Percentiles rank a stretch among this genome's conserved stretches.
phyloP scores from a whole-genome alignment of 2,888 invertebrate genomes.

The Sarcophaga subvicina region DNA sequence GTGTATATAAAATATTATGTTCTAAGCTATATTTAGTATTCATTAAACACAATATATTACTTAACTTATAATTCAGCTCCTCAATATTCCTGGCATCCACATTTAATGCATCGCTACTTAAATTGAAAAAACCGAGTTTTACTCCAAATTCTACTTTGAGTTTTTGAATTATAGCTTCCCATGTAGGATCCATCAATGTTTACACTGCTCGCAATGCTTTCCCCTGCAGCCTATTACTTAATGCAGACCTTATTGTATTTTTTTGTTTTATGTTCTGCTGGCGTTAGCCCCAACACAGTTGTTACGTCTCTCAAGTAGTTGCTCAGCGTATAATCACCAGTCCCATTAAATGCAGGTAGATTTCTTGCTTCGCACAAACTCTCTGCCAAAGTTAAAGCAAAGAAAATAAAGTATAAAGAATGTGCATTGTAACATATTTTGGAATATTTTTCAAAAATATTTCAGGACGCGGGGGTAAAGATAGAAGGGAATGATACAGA shows the following conservation, averaged over 20 bases:
- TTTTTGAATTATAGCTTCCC: slow-evolving; percentile 46
- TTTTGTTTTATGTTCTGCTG: background rate
- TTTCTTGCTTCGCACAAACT: background rate
- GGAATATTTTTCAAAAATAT: too few species aligned
- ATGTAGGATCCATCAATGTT: slow-evolving; percentile 12
- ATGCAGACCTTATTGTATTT: background rate
- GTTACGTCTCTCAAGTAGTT: background rate
- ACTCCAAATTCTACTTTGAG: slow-evolving; percentile 63
- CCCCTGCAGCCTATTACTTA: background rate
- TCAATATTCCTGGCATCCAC: slow-evolving; percentile 51
- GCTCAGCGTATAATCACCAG: background rate
- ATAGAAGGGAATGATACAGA: too few species aligned
- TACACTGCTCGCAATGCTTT: background rate
- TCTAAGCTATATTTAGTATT: slow-evolving; percentile 54
- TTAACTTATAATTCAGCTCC: slow-evolving; percentile 45
- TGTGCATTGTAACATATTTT: too few species aligned
- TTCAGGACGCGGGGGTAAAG: too few species aligned
- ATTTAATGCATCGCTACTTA: slow-evolving; percentile 55
- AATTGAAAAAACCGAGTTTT: slow-evolving; percentile 56
- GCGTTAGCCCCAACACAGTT: background rate
- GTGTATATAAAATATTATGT: slow-evolving; percentile 47
- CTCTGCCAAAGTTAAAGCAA: background rate
- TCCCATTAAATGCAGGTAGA: background rate
- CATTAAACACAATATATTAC: slow-evolving; percentile 48
- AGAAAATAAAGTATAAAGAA: too few species aligned